Evolutionary conservation across 2,797 vertebrate species (phyloP), one percentile per base, ranked within the genome.

Genomic region (Acanthurus lineatus): DNA sequence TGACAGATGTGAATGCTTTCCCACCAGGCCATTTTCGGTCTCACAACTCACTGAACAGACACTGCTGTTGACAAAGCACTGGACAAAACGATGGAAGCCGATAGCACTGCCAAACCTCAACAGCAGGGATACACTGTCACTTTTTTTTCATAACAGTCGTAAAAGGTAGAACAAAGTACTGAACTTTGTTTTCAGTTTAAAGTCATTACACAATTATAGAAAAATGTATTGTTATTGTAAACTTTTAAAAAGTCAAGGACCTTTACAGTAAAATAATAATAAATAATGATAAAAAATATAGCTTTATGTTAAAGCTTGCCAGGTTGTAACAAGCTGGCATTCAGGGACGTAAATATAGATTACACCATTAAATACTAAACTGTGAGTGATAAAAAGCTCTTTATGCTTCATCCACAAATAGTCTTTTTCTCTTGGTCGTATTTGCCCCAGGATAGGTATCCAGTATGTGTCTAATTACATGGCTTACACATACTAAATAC

Each of bases 51-150:
- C 42, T 49, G 77, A 77, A 73, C 68, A 73, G 71, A 76, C 64
- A n/a, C 48, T 32, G 22, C 49, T 78, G 64, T 83, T 84, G 80
- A 81, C 79, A 75, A 76, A 69, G 52, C 45, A 48, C 51, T 44
- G 52, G 61, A 63, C 75, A 73, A 60, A 77, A 67, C 74, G 56
- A 51, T 4, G 19, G 68, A 80, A 83, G 54, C 8, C 51, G 60
- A 71, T 74, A 68, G 49, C 42, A 8, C 79, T 82, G 70, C 75
- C 79, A 76, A 54, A 77, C 66, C 58, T 57, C 11, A 35, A 73
- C 76, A 45, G 48, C 62, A 53, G 71, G 12, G 48, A 68, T 59
- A n/a, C 32, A 66, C 32, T 17, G 20, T 49, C 48, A 42, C 42
- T 60, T 25, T 65, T 70, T 80, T 65, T 63, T 72, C 53, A 75